Evolutionary conservation across 2,888 invertebrate genomes (phyloP), one percentile per base, ranked within the genome.

Genomic region (Thera obeliscata): DNA sequence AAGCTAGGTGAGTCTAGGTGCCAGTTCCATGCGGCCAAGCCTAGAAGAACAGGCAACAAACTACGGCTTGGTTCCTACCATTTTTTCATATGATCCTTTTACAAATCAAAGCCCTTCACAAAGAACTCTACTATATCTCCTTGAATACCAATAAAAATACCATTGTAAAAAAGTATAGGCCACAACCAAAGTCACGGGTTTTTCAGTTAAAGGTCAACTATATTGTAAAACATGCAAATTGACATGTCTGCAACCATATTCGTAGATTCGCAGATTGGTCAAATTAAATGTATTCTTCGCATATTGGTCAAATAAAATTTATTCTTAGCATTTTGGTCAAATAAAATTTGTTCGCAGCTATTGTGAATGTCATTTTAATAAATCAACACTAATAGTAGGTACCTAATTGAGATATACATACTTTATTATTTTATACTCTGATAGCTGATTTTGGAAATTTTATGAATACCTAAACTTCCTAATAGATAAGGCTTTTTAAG

Each of bases 171-270:
- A 38, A 38, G 38, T 38, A 38, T 38, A 7, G 3, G 41, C 7
- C 8, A 2, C 52, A 4, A 33, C 7, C 7, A 9, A 52, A 52
- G 52, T 9, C 52, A 52, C 33, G 9, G 33, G 52, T 3, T 9
- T 33, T 2, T 2, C 52, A 33, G 5, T 49, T 2, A 64, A 62
- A 58, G 59, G 54, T 70, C 69, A 66, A 63, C 56, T 65, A 61
- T 62, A 57, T 72, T 70, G 67, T 75, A 76, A 78, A 79, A 80
- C 76, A 77, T 78, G 73, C 48, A 75, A 74, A 77, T 80, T 74
- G 50, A 71, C 71, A 66, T 71, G 73, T 78, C 70, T 71, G 74
- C 68, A 72, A 74, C 76, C 73, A 69, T 68, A 67, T 70, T 63
- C 59, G 71, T 75, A 48, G 74, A 72, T 62, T 68, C 67, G 22